Conservation (phyloP, 2,888 invertebrate species). For the Oscheius sp. region DNA sequence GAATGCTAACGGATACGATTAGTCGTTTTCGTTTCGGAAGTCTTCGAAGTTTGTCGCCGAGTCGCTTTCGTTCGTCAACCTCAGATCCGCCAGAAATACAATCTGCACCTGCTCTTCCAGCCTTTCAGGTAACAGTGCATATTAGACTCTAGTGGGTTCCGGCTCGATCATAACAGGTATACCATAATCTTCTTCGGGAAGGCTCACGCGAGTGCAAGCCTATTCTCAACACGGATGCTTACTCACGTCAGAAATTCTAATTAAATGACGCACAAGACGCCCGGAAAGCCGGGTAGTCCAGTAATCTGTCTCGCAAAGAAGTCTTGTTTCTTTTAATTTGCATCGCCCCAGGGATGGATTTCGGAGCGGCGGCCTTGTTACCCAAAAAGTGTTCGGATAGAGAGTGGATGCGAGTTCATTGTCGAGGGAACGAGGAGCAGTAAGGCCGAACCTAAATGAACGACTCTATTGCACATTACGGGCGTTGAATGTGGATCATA, state of each 20-base stretch:
- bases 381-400: conserved; percentile 12
- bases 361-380: conserved; percentile 13
- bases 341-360: conserved; percentile 34
- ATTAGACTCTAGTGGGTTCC: no score
- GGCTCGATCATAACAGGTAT: no score
- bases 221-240: conserved; percentile 19
- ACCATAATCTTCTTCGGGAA: not conserved
- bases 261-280: conserved; percentile 32
- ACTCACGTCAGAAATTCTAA: conserved; percentile 33
- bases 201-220: not conserved
- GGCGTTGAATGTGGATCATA: conserved; percentile 1
- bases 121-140: conserved; percentile 43
- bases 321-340: conserved; percentile 31
- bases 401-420: not conserved
- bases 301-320: not conserved
- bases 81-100: conserved; percentile 47
- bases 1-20: conserved; percentile 56
- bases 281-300: conserved; percentile 16
- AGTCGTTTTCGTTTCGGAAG: conserved; percentile 53
- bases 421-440: not conserved
- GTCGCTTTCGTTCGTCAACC: conserved; percentile 46
- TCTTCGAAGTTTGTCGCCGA: conserved; percentile 49
- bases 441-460: not conserved
- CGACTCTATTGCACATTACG: conserved; percentile 5
- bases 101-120: conserved; percentile 48